Base-by-base conservation (phyloP, 2,888 invertebrate species). In the Lamellibrachia columna region DNA sequence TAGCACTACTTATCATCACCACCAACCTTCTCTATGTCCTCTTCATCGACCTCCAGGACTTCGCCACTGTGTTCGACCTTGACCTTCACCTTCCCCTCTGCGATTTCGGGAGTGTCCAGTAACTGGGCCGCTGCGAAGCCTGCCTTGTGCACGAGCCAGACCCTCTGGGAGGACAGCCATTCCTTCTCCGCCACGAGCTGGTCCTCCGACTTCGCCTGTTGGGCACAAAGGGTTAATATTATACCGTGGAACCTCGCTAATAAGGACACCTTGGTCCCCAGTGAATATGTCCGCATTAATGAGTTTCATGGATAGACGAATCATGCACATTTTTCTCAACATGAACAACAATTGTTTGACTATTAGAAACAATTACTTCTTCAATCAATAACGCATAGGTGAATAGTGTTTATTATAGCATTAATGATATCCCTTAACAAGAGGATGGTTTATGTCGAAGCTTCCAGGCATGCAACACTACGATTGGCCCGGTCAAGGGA, bases 141-240 rank as follows among this genome's bases (percentile, higher is more conserved):
- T 22, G 98, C 98, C 93, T 98, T 98, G 97, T 99, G 99, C 92
- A 99, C 98, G 95, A 99, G 97, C 99, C 99, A 99, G 96, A 99
- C 98, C 95, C 98, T 98, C 93, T 97, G 97, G 52, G 98, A 97
- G 95, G 97, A 97, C 97, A 98, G 97, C 97, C 98, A 98, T 95
- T 97, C 97, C 94, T 97, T 97, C 95, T 98, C 98, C 93, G 97
- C 97, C 93, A 97, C 97, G 93, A 98, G 96, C 95, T 98, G 97
- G 95, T 97, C 98, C 95, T 98, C 98, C 7, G 97, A 97, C 96
- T 97, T 97, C 90, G 98, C 98, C 98, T 98, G 97, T 1, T 97
- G 97, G 53, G 8, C 22, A 75, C 75, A 75, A 75, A 22, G 75
- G 75, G 75, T 22, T 75, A 75, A 75, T 6, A 22, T 75, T 15